Evolutionary conservation across 1,140 invertebrate genomes (phyloP).

Genomic region (Drosophila asahinai): DNA sequence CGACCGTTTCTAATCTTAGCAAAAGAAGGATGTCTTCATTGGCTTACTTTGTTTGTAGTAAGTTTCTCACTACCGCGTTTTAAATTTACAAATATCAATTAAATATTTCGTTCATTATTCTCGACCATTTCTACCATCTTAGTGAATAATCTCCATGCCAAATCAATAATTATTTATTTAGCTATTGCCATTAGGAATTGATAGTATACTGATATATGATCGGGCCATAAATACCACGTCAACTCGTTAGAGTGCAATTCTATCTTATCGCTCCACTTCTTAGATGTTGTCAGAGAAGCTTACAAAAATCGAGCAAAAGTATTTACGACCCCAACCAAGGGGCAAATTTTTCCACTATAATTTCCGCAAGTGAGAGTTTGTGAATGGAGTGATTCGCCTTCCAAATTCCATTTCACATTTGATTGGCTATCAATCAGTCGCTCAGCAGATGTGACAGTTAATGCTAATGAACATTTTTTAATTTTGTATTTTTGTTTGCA

Average conservation of each 20-base stretch:
- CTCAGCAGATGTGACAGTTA: not conserved
- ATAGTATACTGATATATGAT: slow-evolving; percentile 6
- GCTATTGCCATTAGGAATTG: slow-evolving; percentile 9
- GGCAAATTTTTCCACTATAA: slow-evolving; percentile 10
- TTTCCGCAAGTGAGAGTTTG: not conserved
- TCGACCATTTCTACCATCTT: not conserved
- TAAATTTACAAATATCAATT: not conserved
- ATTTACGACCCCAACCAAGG: slow-evolving; percentile 11
- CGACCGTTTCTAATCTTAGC: not conserved
- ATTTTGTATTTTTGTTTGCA: not conserved
- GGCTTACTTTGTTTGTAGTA: not conserved
- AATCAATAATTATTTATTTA: slow-evolving; percentile 23
- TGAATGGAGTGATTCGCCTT: not conserved
- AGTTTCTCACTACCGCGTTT: too few relatives aligned
- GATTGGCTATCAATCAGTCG: slow-evolving; percentile 2
- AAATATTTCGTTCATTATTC: not conserved
- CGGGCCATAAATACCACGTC: slow-evolving; percentile 9
- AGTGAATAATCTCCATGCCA: slow-evolving; percentile 24
- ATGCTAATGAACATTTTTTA: not conserved
- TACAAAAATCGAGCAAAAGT: not conserved
- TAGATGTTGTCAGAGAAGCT: slow-evolving; percentile 15
- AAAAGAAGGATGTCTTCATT: not conserved
- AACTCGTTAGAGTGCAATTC: slow-evolving; percentile 14
- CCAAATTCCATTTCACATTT: not conserved
- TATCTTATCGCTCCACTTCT: slow-evolving; percentile 32